Percentiles rank a stretch among this genome's conserved stretches.
These are phyloP conservation scores for Alouatta palliata DNA, from an alignment of 2,113 vertebrate species.

Conservation along the genomic window DNA sequence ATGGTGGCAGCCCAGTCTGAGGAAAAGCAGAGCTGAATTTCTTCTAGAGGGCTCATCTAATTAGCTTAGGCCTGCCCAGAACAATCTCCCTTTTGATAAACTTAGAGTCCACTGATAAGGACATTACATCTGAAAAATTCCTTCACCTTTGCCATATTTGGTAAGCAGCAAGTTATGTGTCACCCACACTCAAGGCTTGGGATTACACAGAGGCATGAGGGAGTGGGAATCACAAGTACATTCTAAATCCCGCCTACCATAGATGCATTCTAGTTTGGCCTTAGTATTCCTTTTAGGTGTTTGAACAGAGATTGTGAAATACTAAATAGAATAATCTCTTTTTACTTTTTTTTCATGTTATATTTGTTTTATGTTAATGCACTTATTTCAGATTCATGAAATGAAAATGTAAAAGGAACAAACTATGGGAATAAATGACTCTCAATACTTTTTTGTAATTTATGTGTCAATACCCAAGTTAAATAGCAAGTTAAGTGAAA, in stretches of 20 bases:
- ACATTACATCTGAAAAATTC: neutral
- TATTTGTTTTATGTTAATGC: neutral
- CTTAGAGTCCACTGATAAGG: neutral
- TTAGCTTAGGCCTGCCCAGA: neutral
- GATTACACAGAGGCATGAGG: neutral
- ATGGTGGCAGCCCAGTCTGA: neutral
- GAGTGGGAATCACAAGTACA: neutral
- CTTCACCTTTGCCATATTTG: neutral
- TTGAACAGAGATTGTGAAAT: neutral
- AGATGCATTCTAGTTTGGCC: neutral
- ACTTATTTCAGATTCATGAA: neutral
- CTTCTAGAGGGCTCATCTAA: neutral
- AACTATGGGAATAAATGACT: neutral
- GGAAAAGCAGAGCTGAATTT: neutral
- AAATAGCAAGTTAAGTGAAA: neutral
- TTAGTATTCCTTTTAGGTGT: neutral
- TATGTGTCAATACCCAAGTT: neutral
- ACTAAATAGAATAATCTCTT: neutral
- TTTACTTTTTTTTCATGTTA: neutral
- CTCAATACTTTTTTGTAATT: neutral
- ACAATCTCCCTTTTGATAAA: neutral
- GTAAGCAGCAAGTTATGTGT: neutral
- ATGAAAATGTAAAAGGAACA: neutral
- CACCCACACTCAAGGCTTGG: neutral
- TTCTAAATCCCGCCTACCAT: neutral